Base-by-base conservation (phyloP, 35 echinoderm and acorn worm genomes). In the Patiria miniata region DNA sequence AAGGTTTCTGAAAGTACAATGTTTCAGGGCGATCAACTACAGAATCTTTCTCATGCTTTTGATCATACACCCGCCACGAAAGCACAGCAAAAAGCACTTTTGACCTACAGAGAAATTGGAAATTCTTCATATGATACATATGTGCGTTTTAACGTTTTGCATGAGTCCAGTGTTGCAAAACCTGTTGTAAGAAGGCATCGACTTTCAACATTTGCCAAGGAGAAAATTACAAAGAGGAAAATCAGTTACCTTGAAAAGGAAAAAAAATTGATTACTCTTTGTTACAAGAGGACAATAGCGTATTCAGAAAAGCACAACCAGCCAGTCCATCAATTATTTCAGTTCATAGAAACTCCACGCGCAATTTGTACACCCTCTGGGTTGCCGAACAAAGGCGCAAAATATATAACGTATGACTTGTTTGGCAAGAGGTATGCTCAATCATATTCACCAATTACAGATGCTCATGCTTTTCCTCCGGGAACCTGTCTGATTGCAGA, bases 341-440 rank as follows among this genome's bases (percentile, higher is more conserved):
- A 93, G 36, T 87, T 93, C 76, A 52, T 93, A 37, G 85, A 86
- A 82, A 93, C 79, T 52, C 91, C 91, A 34, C 81, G 91, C 61
- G 91, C 85, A 77, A 93, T 88, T 53, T 93, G 91, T 82, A 69
- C 65, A 39, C 60, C 86, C 59, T 29, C 60, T 82, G 83, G 86
- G 56, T 61, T 93, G 52, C 85, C 91, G 4, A 44, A 87, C 23
- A 93, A 93, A 60, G 79, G 91, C 30, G 60, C 85, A 36, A 93
- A 93, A 78, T 93, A 78, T 55, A 85, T 93, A 19, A 88, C 88
- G 51, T 93, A 93, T 88, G 60, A 88, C 22, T 88, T 86, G 40
- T 93, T 93, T 61, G 40, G 76, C 33, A 88, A 88, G 69, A 16
- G 85, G 19, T 93, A 88, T n/a, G n/a, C n/a, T 86, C 78, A 80